These are phyloP conservation scores for Thaumatotibia leucotreta DNA, from an alignment of 1,140 invertebrate genomes.

Conservation along the genomic window DNA sequence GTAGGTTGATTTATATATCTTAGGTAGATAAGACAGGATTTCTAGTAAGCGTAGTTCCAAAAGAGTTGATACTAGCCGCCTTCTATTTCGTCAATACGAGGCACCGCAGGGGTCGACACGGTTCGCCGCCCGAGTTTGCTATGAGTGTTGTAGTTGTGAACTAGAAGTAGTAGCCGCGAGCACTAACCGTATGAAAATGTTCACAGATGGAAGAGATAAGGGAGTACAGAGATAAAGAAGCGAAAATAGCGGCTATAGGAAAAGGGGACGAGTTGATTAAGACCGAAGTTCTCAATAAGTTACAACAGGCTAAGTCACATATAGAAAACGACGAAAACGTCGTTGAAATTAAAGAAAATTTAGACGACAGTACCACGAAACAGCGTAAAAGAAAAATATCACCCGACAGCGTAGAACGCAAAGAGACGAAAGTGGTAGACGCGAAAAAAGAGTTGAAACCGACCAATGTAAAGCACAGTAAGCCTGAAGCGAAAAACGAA, in stretches of 20 bases:
- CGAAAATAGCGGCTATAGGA: constrained; percentile 46
- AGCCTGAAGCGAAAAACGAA: constrained; percentile 21
- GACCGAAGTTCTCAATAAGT: constrained; percentile 43
- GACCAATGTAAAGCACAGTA: constrained; percentile 17
- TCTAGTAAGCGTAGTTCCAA: background rate
- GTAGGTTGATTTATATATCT: no score
- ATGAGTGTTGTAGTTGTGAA: background rate
- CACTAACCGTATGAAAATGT: constrained; percentile 6
- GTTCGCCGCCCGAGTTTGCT: background rate
- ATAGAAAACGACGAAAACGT: constrained; percentile 25
- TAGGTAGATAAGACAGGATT: no score
- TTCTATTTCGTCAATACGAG: background rate
- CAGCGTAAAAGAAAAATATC: constrained; percentile 46
- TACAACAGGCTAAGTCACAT: constrained; percentile 34
- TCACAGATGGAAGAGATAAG: constrained; percentile 51
- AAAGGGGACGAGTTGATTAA: constrained; percentile 55
- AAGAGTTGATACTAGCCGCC: background rate
- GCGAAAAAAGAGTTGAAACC: constrained; percentile 19
- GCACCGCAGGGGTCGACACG: background rate
- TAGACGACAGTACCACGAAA: constrained; percentile 17
- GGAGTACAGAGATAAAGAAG: constrained; percentile 50
- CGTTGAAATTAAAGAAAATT: background rate
- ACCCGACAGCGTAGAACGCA: constrained; percentile 24
- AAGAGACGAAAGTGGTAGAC: constrained; percentile 17
- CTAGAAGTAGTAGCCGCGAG: background rate